phyloP scores from a whole-genome alignment of 2,797 vertebrate species.

The Oreortyx pictus region DNA sequence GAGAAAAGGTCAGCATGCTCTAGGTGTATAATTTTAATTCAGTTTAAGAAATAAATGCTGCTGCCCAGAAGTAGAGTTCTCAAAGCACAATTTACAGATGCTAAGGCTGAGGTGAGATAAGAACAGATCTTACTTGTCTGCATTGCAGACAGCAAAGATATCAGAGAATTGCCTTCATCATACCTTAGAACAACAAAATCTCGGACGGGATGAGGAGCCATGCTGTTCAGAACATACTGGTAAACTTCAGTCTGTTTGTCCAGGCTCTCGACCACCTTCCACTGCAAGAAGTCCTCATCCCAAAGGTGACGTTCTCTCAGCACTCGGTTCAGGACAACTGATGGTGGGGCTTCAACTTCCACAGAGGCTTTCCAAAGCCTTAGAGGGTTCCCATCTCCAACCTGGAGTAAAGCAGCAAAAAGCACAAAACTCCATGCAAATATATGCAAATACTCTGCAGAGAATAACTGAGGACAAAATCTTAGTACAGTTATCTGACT shows the following conservation, averaged over 20 bases:
- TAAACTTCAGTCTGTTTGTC: conserved; percentile 96
- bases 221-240: conserved; percentile 92
- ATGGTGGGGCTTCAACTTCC: conserved; percentile 95
- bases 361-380: conserved; percentile 92
- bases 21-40: conserved; percentile 41
- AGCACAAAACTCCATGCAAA: not conserved
- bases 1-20: conserved; percentile 60
- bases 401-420: conserved; percentile 76
- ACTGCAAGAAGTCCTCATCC: conserved; percentile 96
- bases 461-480: not conserved
- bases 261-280: conserved; percentile 92
- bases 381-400: conserved; percentile 93
- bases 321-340: conserved; percentile 93
- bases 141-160: not conserved
- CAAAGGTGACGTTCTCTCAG: conserved; percentile 96
- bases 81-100: not conserved
- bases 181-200: conserved; percentile 96
- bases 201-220: conserved; percentile 94
- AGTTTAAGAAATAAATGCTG: conserved; percentile 8
- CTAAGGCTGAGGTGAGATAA: not conserved
- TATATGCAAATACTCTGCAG: not conserved
- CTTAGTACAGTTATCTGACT: not conserved
- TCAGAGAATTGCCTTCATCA: conserved; percentile 9
- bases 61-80: not conserved
- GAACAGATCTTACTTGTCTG: not conserved